Conservation (phyloP, 2,888 invertebrate genomes). For the Orchestes rusci region DNA sequence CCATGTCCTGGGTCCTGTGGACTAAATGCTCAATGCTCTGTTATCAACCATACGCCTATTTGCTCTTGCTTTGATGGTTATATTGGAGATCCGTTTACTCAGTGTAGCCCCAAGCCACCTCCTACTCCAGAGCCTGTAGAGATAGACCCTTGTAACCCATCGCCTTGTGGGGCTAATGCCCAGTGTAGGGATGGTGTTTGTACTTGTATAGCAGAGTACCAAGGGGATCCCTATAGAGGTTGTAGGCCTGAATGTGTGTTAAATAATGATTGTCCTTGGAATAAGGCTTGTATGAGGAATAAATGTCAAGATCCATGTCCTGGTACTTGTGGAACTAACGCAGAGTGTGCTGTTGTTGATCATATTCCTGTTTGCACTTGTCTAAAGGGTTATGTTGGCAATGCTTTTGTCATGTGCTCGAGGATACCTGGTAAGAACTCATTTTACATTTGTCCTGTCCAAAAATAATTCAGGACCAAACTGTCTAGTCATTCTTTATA, state of each 20-base stretch:
- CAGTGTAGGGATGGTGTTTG: slow-evolving; percentile 62
- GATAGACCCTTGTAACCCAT: slow-evolving; percentile 46
- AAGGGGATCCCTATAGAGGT: slow-evolving; percentile 69
- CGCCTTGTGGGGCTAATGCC: slow-evolving; percentile 67
- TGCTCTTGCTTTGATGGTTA: slow-evolving; percentile 57
- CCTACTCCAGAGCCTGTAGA: slow-evolving; percentile 29
- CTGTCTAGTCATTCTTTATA: too few species aligned
- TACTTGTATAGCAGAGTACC: slow-evolving; percentile 63
- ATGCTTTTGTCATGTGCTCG: slow-evolving; percentile 58
- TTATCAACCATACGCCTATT: slow-evolving; percentile 61
- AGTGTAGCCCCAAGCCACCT: slow-evolving; percentile 48
- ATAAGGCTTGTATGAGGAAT: slow-evolving; percentile 62
- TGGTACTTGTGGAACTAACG: slow-evolving; percentile 69
- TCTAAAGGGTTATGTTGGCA: slow-evolving; percentile 63
- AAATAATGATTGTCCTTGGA: slow-evolving; percentile 63
- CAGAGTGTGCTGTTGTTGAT: slow-evolving; percentile 67
- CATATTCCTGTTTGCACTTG: slow-evolving; percentile 74
- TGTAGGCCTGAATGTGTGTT: slow-evolving; percentile 78
- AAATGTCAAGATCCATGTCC: slow-evolving; percentile 75
- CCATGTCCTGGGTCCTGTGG: slow-evolving; percentile 62
- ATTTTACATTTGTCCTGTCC: too few species aligned
- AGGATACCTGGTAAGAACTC: slow-evolving; percentile 44
- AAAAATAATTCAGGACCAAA: too few species aligned
- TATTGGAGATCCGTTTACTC: slow-evolving; percentile 57
- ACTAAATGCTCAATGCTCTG: slow-evolving; percentile 53